These are phyloP conservation scores for Laterallus jamaicensis DNA, from an alignment of 2,113 vertebrate genomes.

Conservation along the genomic window DNA sequence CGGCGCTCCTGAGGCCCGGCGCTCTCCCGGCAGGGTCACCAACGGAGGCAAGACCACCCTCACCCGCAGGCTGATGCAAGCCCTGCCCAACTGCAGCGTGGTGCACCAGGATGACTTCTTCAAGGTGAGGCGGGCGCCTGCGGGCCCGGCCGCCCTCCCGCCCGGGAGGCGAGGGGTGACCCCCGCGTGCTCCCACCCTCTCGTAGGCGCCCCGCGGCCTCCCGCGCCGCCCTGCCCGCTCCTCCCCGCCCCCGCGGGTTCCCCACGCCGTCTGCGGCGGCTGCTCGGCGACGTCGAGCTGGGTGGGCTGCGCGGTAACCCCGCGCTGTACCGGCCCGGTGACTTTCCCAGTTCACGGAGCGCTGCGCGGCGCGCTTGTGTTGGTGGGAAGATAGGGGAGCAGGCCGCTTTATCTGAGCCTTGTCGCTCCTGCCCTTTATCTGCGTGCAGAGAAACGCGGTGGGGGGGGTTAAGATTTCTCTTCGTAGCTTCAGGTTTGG, in stretches of 20 bases:
- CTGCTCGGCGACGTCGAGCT: neutral
- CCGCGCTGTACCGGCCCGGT: fast-evolving
- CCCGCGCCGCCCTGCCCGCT: neutral
- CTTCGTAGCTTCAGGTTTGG: neutral
- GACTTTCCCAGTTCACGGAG: neutral
- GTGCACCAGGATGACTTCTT: constrained; percentile 96
- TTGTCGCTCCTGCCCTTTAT: neutral
- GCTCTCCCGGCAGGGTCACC: constrained; percentile 79
- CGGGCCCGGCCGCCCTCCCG: neutral
- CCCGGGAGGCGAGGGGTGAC: neutral
- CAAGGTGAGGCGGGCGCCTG: constrained; percentile 80
- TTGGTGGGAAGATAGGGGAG: constrained; percentile 1
- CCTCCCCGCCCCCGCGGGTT: neutral
- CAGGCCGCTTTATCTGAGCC: neutral
- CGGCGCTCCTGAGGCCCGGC: neutral
- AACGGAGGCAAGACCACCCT: constrained; percentile 95
- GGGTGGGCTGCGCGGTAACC: neutral
- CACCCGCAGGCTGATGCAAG: constrained; percentile 78
- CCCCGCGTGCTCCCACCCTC: neutral
- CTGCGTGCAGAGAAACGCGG: neutral
- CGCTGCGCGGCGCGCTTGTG: fast-evolving
- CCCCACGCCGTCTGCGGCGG: neutral
- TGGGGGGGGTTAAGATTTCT: neutral
- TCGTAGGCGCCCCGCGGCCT: neutral
- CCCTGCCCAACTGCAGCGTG: constrained; percentile 91